Conservation (phyloP, 2,113 vertebrate species). For the Copsychus sechellarum region DNA sequence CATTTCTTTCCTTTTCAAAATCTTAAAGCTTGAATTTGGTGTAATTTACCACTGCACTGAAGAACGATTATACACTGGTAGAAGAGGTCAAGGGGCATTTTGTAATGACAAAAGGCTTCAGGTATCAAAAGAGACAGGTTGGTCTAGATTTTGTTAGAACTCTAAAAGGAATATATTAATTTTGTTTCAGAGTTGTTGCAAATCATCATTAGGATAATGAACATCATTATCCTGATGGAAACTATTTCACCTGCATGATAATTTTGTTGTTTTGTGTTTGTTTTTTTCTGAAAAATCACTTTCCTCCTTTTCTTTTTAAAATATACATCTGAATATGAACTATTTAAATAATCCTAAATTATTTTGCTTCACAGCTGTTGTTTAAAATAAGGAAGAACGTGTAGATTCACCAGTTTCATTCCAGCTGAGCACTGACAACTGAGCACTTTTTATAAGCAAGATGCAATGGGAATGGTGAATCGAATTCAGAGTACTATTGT, state of each 20-base stretch:
- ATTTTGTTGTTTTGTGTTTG: slow-evolving; percentile 38
- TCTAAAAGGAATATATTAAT: slow-evolving; percentile 61
- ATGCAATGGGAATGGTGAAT: slow-evolving; percentile 52
- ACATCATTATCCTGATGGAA: slow-evolving; percentile 25
- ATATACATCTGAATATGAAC: not conserved
- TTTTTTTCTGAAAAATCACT: slow-evolving; percentile 29
- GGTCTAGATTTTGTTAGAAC: slow-evolving; percentile 59
- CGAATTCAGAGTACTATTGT: not conserved
- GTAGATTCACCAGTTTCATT: slow-evolving; percentile 56
- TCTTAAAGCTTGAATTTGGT: slow-evolving; percentile 84
- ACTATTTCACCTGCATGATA: slow-evolving; percentile 46
- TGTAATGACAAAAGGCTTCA: slow-evolving; percentile 83
- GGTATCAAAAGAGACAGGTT: slow-evolving; percentile 85
- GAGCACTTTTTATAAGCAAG: not conserved
- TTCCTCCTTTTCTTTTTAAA: slow-evolving; percentile 21
- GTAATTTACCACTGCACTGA: slow-evolving; percentile 89
- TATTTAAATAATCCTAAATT: not conserved
- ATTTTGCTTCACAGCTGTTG: not conserved
- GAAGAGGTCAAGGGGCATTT: slow-evolving; percentile 85
- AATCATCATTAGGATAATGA: slow-evolving; percentile 63
- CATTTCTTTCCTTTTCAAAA: slow-evolving; percentile 64
- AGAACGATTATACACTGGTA: slow-evolving; percentile 85
- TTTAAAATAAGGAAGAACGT: not conserved
- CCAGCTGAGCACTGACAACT: not conserved
- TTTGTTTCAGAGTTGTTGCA: slow-evolving; percentile 67